These are phyloP conservation scores for Pluvianellus socialis DNA, from an alignment of 2,113 vertebrate genomes.

Conservation along the genomic window DNA sequence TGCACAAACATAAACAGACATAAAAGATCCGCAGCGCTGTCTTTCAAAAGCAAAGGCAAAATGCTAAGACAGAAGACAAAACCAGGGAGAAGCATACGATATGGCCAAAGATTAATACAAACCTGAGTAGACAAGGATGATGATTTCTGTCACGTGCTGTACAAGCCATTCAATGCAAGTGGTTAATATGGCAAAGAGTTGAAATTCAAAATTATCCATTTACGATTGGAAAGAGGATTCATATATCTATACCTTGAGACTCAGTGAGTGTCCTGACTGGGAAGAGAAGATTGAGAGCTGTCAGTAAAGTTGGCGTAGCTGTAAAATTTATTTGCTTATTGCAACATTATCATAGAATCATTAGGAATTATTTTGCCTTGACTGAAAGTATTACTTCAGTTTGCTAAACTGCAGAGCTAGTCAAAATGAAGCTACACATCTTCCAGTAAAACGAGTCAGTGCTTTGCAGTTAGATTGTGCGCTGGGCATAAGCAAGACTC, in stretches of 20 bases:
- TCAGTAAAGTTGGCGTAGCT: not conserved
- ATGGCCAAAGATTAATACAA: not conserved
- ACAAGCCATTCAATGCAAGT: not conserved
- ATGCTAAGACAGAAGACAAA: not conserved
- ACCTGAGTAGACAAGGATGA: not conserved
- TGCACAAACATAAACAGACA: not conserved
- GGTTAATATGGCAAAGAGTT: not conserved
- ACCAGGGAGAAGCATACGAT: not conserved
- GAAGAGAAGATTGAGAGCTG: not conserved
- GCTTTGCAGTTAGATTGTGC: not conserved
- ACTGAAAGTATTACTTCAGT: not conserved
- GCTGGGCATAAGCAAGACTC: not conserved
- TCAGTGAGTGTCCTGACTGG: not conserved
- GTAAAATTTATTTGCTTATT: not conserved
- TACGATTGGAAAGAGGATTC: not conserved
- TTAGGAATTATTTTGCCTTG: not conserved
- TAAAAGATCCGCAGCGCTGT: not conserved
- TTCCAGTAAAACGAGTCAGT: not conserved
- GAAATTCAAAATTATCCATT: not conserved
- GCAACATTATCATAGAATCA: no score
- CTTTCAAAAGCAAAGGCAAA: not conserved
- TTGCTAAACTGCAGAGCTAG: not conserved
- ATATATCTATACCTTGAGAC: not conserved
- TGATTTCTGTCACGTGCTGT: not conserved
- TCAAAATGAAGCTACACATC: not conserved